Percentiles rank a stretch among this genome's conserved stretches.
Evolutionary conservation across 2,888 invertebrate genomes (phyloP).

Genomic region (Matsumyia berberina): DNA sequence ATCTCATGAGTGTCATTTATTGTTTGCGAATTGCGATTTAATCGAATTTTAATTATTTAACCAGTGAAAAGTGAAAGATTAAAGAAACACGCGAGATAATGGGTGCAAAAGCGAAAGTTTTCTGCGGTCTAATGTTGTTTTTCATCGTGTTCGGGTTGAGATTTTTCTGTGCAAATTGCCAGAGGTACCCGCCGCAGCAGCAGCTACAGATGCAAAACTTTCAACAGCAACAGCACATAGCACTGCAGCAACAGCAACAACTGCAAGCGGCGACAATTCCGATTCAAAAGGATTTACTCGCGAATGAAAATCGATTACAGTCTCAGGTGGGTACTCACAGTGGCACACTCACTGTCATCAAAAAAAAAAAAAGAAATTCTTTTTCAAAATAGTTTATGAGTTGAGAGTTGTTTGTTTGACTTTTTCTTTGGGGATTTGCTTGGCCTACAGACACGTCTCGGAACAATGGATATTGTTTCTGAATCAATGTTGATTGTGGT

Average conservation of each 20-base stretch:
- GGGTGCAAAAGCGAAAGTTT: slow-evolving; percentile 77
- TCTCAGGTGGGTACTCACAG: slow-evolving; percentile 67
- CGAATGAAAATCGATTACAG: slow-evolving; percentile 74
- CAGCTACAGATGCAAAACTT: slow-evolving; percentile 60
- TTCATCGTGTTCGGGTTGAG: slow-evolving; percentile 76
- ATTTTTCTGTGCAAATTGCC: slow-evolving; percentile 77
- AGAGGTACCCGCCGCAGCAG: slow-evolving; percentile 66
- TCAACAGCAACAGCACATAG: slow-evolving; percentile 57
- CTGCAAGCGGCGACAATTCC: slow-evolving; percentile 65
- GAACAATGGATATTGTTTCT: slow-evolving; percentile 23
- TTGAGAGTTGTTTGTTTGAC: background rate
- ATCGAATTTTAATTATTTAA: slow-evolving; percentile 35
- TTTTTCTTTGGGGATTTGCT: slow-evolving; percentile 12
- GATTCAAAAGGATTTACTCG: slow-evolving; percentile 72
- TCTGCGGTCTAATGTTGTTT: slow-evolving; percentile 74
- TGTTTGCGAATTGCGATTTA: slow-evolving; percentile 6
- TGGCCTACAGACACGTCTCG: background rate
- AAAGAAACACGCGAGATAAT: slow-evolving; percentile 44
- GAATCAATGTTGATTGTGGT: slow-evolving; percentile 41
- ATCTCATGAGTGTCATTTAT: slow-evolving; percentile 40
- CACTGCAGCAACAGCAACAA: slow-evolving; percentile 46
- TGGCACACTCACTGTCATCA: background rate
- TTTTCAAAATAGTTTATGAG: background rate
- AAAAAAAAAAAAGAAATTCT: background rate
- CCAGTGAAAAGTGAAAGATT: slow-evolving; percentile 66